A percentile compares a stretch with the other conserved stretches of the same genome.
phyloP scores from a whole-genome alignment of 2,888 invertebrate genomes.

The Zygogramma bicolorata region DNA sequence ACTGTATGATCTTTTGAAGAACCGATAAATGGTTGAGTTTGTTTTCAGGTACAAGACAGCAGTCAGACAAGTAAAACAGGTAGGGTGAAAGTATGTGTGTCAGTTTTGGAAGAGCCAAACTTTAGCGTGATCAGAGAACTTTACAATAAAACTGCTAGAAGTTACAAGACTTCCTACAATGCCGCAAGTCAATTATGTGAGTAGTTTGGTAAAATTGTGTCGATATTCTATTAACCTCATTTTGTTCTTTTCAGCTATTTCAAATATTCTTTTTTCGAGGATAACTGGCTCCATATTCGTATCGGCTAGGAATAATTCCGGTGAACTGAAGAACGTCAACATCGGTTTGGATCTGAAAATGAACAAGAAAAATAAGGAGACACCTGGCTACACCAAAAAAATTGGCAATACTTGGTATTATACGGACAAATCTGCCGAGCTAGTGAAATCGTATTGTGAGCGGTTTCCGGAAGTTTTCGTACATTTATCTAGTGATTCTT shows the following conservation, averaged over 20 bases:
- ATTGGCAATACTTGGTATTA: constrained; percentile 83
- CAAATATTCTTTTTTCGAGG: constrained; percentile 80
- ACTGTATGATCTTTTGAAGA: neutral
- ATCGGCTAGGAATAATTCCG: constrained; percentile 54
- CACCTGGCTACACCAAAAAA: constrained; percentile 86
- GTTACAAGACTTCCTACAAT: constrained; percentile 71
- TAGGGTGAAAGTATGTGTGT: constrained; percentile 72
- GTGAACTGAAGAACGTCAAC: constrained; percentile 74
- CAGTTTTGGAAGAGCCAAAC: constrained; percentile 69
- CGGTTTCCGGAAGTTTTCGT: constrained; percentile 83
- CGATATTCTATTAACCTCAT: neutral
- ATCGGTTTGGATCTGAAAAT: constrained; percentile 93
- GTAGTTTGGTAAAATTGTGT: constrained; percentile 15
- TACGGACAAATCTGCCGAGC: constrained; percentile 78
- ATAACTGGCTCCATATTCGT: constrained; percentile 89
- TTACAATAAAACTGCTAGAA: constrained; percentile 59
- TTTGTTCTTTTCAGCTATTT: constrained; percentile 70
- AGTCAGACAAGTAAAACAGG: constrained; percentile 70
- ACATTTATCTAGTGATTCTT: constrained; percentile 66
- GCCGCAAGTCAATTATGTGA: constrained; percentile 73
- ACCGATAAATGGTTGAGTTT: too few species aligned
- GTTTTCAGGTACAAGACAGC: constrained; percentile 72
- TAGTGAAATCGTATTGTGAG: constrained; percentile 78
- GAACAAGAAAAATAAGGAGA: constrained; percentile 81
- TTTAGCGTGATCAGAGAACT: constrained; percentile 60